Conservation (phyloP, 1,140 invertebrate genomes). For the Saccostrea cuccullata region DNA sequence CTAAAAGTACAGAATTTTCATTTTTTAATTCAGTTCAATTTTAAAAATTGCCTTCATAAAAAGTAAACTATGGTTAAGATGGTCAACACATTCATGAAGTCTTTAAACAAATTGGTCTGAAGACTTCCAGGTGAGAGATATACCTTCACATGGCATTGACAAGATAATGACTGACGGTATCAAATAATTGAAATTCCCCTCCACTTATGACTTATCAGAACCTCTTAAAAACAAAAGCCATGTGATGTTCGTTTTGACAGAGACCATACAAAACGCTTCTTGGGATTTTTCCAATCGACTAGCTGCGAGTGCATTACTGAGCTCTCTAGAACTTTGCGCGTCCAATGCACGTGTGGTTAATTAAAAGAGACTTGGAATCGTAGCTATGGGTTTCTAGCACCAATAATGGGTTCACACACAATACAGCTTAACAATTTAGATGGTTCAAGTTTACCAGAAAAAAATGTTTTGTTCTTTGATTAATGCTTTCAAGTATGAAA, state of each 20-base stretch:
- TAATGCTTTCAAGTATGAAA: too few relatives aligned
- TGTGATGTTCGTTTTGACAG: neutral
- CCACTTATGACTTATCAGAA: neutral
- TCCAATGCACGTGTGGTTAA: slow-evolving; percentile 13
- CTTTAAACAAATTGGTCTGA: too few relatives aligned
- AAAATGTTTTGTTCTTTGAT: too few relatives aligned
- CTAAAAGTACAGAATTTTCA: too few relatives aligned
- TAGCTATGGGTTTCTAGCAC: neutral
- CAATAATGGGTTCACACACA: neutral
- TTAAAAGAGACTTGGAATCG: neutral
- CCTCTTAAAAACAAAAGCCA: neutral
- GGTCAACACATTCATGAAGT: too few relatives aligned
- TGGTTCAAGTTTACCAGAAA: too few relatives aligned
- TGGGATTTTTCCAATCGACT: neutral
- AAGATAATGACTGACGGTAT: neutral
- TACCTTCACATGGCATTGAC: neutral
- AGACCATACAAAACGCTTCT: neutral
- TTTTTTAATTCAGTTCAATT: too few relatives aligned
- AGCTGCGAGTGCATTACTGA: neutral
- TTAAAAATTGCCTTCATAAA: too few relatives aligned
- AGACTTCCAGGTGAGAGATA: too few relatives aligned
- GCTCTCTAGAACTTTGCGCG: neutral
- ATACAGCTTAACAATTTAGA: too few relatives aligned
- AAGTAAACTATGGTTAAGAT: too few relatives aligned
- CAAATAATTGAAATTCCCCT: slow-evolving; percentile 15